Evolutionary conservation across 2,888 invertebrate genomes (phyloP), one percentile per base, ranked within the genome.

Genomic region (Heliconius sara): DNA sequence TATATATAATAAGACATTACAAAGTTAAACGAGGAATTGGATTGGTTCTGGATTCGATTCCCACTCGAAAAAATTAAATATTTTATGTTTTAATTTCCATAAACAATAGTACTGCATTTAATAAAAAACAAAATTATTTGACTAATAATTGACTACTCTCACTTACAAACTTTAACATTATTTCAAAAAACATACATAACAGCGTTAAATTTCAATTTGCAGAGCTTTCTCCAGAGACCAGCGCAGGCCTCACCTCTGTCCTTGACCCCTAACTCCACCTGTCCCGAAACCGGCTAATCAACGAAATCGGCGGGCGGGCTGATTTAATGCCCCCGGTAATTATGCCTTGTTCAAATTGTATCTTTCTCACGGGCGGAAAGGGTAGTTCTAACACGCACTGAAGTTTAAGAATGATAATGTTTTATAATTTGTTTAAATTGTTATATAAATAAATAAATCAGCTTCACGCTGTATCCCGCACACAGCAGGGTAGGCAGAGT

Each of bases 271-370:
- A 86, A 87, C 88, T 91, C 91, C 92, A 93, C 93, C 92, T 93
- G 92, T 91, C 90, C 87, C 83, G 86, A 87, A 87, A 85, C 83
- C 79, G 85, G 85, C 86, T 87, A 89, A 89, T 89, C 90, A 87
- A 86, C 87, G 86, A 85, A 88, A 89, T 88, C 88, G 87, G 86
- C 84, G 87, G 88, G 88, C 83, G 87, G 85, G 86, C 84, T 94
- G 94, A 95, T 95, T 95, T 94, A 94, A 94, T 92, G 88, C 89
- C 87, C 91, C 91, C 91, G 92, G 94, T 95, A 95, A 95, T 95
- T 95, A 94, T 92, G 94, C 92, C 93, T 92, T 94, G 94, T 94
- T 94, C 94, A 95, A 95, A 94, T 93, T 94, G 93, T 94, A 92
- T 88, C 93, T 94, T 95, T 95, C 95, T 93, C 95, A 94, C 93